Evolutionary conservation across 2,797 vertebrate genomes (phyloP).

Genomic region (Scarus forsteni): DNA sequence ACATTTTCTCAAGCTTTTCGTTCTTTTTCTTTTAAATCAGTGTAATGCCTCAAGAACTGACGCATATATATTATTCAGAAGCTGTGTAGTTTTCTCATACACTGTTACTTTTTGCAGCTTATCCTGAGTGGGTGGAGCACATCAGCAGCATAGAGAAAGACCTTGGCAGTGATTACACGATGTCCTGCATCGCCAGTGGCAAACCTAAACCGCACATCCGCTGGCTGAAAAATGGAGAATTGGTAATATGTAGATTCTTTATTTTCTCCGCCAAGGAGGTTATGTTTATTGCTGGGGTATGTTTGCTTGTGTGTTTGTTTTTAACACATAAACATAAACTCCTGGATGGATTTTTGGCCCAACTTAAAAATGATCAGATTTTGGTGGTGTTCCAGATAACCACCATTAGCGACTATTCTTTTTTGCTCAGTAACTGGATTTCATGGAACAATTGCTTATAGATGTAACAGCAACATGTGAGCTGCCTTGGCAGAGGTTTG

Average conservation of each 20-base stretch:
- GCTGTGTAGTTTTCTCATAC: conserved; percentile 14
- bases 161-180: conserved; percentile 90
- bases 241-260: conserved; percentile 75
- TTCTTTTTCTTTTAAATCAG: conserved; percentile 24
- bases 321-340: too few relatives aligned
- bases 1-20: conserved; percentile 7
- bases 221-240: conserved; percentile 92
- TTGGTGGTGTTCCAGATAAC: too few relatives aligned
- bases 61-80: conserved; percentile 7
- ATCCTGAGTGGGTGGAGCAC: conserved; percentile 93
- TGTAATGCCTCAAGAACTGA: conserved; percentile 6
- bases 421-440: too few relatives aligned
- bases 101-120: conserved; percentile 79
- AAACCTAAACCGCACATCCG: conserved; percentile 91
- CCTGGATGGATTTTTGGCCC: too few relatives aligned
- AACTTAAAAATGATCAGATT: too few relatives aligned
- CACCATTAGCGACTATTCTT: too few relatives aligned
- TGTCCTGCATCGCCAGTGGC: conserved; percentile 92
- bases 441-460: too few relatives aligned
- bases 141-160: conserved; percentile 93
- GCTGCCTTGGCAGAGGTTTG: too few relatives aligned
- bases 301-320: too few relatives aligned
- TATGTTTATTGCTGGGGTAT: too few relatives aligned
- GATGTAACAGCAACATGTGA: too few relatives aligned
- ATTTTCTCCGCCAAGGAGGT: too few relatives aligned